Base-by-base conservation (phyloP, 1,140 invertebrate genomes). In the Drosophila setifemur region DNA sequence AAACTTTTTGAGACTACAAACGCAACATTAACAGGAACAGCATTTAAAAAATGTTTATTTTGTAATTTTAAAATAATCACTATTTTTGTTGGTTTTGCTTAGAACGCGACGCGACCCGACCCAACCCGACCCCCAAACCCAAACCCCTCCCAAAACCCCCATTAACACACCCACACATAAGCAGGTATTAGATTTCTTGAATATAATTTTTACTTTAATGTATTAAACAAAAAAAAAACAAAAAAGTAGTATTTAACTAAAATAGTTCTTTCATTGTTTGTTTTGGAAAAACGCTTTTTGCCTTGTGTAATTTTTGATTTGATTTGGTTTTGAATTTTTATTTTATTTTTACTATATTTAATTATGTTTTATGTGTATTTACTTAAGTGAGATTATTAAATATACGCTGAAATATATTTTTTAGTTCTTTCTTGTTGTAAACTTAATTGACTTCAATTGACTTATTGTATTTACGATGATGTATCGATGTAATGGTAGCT, bases 1-100 rank as follows among this genome's bases (percentile, higher is more conserved):
- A 58, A 82, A 86, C 82, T 76, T 86, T 71, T 86, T 86, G 81
- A 86, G 81, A 86, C 81, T 86, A 81, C 68, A 85, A 86, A 86
- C 81, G 81, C 81, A 86, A 86, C 81, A 87, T 70, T 87, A 86
- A 86, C 81, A 86, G 81, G 81, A 86, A 86, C 72, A 81, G 81
- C 81, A 86, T 86, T 85, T 83, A 83, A 61, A 83, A 85, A 85
- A 85, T 85, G 79, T 85, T 86, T 86, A 72, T 83, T 78, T 82
- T 83, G 60, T 86, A 64, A 73, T 82, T 75, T 69, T 58, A 70
- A 49, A 54, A 28, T 68, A 35, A 71, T 52, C 52, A 72, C 35
- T 49, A 55, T 57, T 70, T 70, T 71, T 58, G 54, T 71, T 71
- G 40, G 37, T 71, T 71, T 50, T 71, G 48, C 67, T 58, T 60